Conservation (phyloP, 2,888 invertebrate species). For the Lydus trimaculatus region DNA sequence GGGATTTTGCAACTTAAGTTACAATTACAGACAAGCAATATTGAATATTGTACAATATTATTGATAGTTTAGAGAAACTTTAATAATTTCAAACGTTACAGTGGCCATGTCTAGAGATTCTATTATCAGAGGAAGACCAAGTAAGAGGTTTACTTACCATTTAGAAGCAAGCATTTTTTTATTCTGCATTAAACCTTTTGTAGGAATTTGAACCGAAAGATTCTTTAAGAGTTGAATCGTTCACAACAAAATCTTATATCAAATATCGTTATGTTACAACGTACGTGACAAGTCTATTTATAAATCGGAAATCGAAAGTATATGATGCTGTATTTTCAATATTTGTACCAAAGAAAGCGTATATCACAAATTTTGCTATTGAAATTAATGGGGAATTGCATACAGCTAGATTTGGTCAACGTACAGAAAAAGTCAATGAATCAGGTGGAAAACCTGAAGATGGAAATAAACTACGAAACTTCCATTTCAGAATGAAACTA, state of each 20-base stretch:
- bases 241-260: neutral
- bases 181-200: too few species aligned
- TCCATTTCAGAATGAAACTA: neutral
- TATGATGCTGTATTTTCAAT: slow-evolving; percentile 65
- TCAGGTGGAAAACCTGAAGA: slow-evolving; percentile 61
- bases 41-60: too few species aligned
- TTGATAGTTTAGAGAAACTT: neutral
- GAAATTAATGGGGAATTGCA: slow-evolving; percentile 66
- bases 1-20: too few species aligned
- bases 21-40: too few species aligned
- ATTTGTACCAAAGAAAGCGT: slow-evolving; percentile 71
- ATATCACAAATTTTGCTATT: slow-evolving; percentile 72
- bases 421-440: slow-evolving; percentile 55
- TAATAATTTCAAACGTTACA: neutral
- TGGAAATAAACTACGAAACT: neutral
- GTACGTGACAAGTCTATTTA: slow-evolving; percentile 67
- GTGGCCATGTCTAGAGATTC: neutral
- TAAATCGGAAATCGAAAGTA: slow-evolving; percentile 49
- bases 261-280: slow-evolving; percentile 67
- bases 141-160: too few species aligned
- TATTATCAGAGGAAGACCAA: too few species aligned
- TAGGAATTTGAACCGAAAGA: neutral
- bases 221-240: neutral
- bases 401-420: slow-evolving; percentile 68
- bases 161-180: too few species aligned